These are phyloP conservation scores for Pheosia tremula DNA, from an alignment of 2,888 invertebrate species.

Conservation along the genomic window DNA sequence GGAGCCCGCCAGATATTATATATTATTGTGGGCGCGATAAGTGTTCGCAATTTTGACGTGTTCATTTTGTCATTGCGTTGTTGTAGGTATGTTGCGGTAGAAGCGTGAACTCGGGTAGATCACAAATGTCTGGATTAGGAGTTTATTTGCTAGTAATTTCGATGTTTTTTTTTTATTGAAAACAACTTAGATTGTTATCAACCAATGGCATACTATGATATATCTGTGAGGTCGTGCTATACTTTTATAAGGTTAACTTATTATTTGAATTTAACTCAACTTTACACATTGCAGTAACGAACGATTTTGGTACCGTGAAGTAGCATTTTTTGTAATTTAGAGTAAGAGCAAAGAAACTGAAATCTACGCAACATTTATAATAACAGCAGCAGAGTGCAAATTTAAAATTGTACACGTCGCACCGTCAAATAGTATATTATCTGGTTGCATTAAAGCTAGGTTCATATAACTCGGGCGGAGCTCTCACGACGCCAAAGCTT, in stretches of 20 bases:
- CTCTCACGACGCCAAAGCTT: slow-evolving; percentile 61
- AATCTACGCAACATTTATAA: slow-evolving; percentile 3
- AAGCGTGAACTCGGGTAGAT: slow-evolving; percentile 14
- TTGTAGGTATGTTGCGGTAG: slow-evolving; percentile 10
- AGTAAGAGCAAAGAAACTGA: neutral
- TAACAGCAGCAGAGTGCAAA: slow-evolving; percentile 39
- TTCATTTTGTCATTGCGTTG: slow-evolving; percentile 35
- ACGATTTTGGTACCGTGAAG: neutral
- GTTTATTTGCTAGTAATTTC: neutral
- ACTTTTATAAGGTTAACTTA: too few relatives aligned
- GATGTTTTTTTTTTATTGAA: too few relatives aligned
- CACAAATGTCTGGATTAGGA: slow-evolving; percentile 7
- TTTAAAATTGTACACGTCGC: slow-evolving; percentile 37
- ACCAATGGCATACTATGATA: too few relatives aligned
- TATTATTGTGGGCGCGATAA: slow-evolving; percentile 39
- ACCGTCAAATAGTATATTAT: slow-evolving; percentile 44
- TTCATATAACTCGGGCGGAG: slow-evolving; percentile 46
- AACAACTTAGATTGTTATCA: too few relatives aligned
- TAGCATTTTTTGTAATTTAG: neutral
- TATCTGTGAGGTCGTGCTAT: too few relatives aligned
- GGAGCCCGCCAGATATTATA: slow-evolving; percentile 40
- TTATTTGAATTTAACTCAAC: neutral
- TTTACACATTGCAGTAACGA: neutral
- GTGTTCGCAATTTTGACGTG: slow-evolving; percentile 42
- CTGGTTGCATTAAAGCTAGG: slow-evolving; percentile 41